Conservation (phyloP, 2,888 invertebrate species). For the Caenorhabditis sp. region DNA sequence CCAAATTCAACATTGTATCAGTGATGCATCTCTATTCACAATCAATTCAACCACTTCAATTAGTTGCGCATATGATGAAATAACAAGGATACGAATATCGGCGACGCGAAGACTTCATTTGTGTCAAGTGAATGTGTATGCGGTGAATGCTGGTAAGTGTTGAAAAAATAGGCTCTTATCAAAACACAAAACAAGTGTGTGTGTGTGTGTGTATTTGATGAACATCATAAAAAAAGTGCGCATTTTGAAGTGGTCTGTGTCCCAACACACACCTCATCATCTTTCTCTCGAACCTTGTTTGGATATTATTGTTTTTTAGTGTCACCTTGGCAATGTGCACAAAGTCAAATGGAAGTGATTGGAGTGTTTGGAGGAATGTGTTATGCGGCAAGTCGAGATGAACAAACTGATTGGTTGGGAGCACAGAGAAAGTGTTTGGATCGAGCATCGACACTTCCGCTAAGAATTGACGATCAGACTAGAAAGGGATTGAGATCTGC, state of each 20-base stretch:
- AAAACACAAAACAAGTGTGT: too few relatives aligned
- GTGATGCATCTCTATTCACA: slow-evolving; percentile 32
- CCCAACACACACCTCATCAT: too few relatives aligned
- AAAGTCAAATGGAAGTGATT: slow-evolving; percentile 57
- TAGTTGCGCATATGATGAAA: slow-evolving; percentile 32
- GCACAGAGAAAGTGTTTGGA: slow-evolving; percentile 57
- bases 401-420: slow-evolving; percentile 57
- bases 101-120: slow-evolving; percentile 53
- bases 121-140: slow-evolving; percentile 57
- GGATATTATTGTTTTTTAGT: slow-evolving; percentile 44
- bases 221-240: too few relatives aligned
- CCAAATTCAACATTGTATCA: slow-evolving; percentile 5
- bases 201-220: too few relatives aligned
- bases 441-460: slow-evolving; percentile 42
- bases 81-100: slow-evolving; percentile 46
- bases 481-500: slow-evolving; percentile 46
- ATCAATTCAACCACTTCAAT: slow-evolving; percentile 37
- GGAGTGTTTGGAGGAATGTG: slow-evolving; percentile 58
- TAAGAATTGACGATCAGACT: slow-evolving; percentile 40
- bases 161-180: background rate
- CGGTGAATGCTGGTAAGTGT: slow-evolving; percentile 58
- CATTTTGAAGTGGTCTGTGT: too few relatives aligned
- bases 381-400: slow-evolving; percentile 52
- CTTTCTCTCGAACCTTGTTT: background rate
- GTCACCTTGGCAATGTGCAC: slow-evolving; percentile 64